phyloP scores from a whole-genome alignment of 2,888 invertebrate genomes.

The Philonicus albiceps region DNA sequence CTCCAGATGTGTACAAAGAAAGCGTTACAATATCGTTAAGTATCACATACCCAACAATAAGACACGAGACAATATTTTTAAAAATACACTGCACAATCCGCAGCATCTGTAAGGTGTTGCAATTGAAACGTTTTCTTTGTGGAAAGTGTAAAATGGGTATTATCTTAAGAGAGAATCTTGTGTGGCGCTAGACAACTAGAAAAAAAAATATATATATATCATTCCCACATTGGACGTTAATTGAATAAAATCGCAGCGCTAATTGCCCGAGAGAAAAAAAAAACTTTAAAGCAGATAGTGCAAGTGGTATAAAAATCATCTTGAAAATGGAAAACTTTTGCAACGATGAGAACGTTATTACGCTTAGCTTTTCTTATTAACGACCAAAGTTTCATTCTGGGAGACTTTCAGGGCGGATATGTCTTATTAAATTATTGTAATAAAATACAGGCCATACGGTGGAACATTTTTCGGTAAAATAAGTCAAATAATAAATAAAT shows the following conservation, averaged over 20 bases:
- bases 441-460: constrained; percentile 28
- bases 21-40: not conserved
- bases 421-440: constrained; percentile 35
- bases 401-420: not conserved
- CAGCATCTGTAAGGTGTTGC: not conserved
- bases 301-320: not conserved
- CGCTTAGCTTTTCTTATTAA: not conserved
- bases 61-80: not conserved
- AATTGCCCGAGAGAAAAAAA: not conserved
- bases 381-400: not conserved
- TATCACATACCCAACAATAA: not conserved
- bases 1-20: not conserved
- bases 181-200: not conserved
- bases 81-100: not conserved
- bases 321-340: not conserved
- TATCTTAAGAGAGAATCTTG: not conserved
- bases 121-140: not conserved
- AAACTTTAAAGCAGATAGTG: constrained; percentile 9
- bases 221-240: not conserved
- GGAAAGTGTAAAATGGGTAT: not conserved
- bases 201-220: not conserved
- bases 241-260: not conserved
- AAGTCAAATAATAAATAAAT: constrained; percentile 39
- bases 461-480: constrained; percentile 25
- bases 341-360: not conserved